These are phyloP conservation scores for Sebastes oblongus DNA, from an alignment of 2,797 vertebrate genomes.

Conservation along the genomic window DNA sequence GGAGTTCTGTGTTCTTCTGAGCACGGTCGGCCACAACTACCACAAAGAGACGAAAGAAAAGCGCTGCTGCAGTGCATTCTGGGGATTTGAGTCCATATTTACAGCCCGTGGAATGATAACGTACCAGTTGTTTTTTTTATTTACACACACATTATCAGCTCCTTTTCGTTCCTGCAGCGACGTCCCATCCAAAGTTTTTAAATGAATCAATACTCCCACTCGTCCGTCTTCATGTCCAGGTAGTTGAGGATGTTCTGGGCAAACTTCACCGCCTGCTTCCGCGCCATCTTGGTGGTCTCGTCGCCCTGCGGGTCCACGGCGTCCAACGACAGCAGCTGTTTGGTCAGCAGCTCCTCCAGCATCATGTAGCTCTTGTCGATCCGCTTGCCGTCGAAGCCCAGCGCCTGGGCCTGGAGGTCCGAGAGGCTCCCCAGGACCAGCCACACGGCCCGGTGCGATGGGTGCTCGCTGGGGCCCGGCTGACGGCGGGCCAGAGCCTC, in stretches of 20 bases:
- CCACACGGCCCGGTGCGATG: constrained; percentile 89
- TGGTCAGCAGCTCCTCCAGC: constrained; percentile 96
- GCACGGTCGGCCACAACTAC: constrained; percentile 53
- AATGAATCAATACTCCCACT: constrained; percentile 91
- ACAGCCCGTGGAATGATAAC: constrained; percentile 60
- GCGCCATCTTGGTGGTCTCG: constrained; percentile 87
- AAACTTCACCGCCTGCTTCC: constrained; percentile 96
- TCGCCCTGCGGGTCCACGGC: constrained; percentile 95
- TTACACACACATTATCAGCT: constrained; percentile 51
- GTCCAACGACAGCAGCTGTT: constrained; percentile 93
- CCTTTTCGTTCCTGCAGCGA: constrained; percentile 16
- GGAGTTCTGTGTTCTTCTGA: constrained; percentile 52
- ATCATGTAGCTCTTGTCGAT: constrained; percentile 95
- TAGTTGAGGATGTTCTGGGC: constrained; percentile 98
- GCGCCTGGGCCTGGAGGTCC: constrained; percentile 91
- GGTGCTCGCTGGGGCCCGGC: constrained; percentile 83
- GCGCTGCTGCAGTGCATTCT: constrained; percentile 77
- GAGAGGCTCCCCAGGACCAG: constrained; percentile 88
- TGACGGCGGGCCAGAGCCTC: constrained; percentile 85
- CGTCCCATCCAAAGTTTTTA: background rate
- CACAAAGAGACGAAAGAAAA: constrained; percentile 56
- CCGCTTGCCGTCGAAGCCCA: constrained; percentile 92
- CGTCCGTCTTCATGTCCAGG: constrained; percentile 97
- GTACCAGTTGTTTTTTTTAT: constrained; percentile 41
- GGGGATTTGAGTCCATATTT: constrained; percentile 71